Evolutionary conservation across 2,888 invertebrate genomes (phyloP).

Genomic region (Frankliniella fusca): DNA sequence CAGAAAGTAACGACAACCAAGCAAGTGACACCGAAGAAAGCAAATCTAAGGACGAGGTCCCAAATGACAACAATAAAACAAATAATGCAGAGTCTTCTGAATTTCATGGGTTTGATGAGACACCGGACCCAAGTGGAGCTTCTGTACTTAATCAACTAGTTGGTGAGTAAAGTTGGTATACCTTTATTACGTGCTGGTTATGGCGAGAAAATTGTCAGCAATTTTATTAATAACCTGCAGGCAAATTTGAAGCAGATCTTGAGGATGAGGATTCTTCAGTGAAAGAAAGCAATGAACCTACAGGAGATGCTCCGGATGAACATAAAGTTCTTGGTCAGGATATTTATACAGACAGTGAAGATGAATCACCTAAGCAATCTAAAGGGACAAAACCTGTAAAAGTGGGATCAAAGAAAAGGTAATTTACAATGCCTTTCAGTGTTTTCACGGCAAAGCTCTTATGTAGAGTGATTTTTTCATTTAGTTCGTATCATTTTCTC

Average conservation of each 20-base stretch:
- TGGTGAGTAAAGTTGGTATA: neutral
- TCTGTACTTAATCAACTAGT: constrained; percentile 5
- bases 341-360: constrained; percentile 20
- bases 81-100: neutral
- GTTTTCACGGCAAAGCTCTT: neutral
- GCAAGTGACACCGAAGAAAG: neutral
- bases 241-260: constrained; percentile 9
- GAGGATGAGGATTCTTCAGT: neutral
- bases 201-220: neutral
- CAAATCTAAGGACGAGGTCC: neutral
- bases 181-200: neutral
- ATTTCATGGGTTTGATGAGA: neutral
- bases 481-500: neutral
- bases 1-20: neutral
- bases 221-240: neutral
- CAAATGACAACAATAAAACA: neutral
- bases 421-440: neutral
- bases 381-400: neutral
- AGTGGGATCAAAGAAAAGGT: neutral
- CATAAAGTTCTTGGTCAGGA: constrained; percentile 1
- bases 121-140: neutral
- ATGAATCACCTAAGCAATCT: neutral
- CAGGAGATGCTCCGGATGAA: neutral
- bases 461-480: neutral
- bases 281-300: neutral